phyloP scores from a whole-genome alignment of 1,140 invertebrate species.

The Hyles euphorbiae region DNA sequence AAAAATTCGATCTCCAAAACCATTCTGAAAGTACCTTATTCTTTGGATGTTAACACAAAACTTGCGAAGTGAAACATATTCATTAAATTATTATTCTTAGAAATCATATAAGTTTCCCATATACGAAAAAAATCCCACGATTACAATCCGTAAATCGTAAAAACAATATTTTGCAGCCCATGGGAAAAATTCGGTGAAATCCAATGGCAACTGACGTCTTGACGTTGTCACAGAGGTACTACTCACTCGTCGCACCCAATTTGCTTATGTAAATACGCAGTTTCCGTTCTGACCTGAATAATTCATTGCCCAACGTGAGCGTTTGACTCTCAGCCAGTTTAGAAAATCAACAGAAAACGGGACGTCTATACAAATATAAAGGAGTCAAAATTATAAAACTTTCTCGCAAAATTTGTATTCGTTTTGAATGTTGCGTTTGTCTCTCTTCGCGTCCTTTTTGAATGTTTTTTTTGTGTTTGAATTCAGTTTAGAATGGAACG shows the following conservation, averaged over 20 bases:
- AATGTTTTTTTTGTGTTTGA: neutral
- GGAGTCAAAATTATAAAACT: constrained; percentile 37
- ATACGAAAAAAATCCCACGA: too few relatives aligned
- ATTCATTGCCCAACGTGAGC: constrained; percentile 52
- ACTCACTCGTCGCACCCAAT: constrained; percentile 52
- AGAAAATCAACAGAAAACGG: constrained; percentile 54
- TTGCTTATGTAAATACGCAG: constrained; percentile 68
- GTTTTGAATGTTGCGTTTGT: neutral
- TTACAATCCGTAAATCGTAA: too few relatives aligned
- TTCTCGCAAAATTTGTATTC: constrained; percentile 8
- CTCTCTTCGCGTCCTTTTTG: neutral
- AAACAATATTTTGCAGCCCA: neutral
- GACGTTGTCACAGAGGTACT: constrained; percentile 11
- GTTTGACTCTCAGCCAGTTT: constrained; percentile 54
- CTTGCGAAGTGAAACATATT: too few relatives aligned
- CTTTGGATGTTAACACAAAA: too few relatives aligned
- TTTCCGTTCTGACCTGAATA: constrained; percentile 59
- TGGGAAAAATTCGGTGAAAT: neutral
- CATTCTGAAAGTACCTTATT: too few relatives aligned
- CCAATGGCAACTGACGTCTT: constrained; percentile 6
- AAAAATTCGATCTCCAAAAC: too few relatives aligned
- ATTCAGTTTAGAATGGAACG: too few relatives aligned
- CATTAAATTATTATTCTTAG: too few relatives aligned
- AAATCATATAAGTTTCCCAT: too few relatives aligned
- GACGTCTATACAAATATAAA: constrained; percentile 35